Base-by-base conservation (phyloP, 2,797 vertebrate genomes). In the Platalea minor region DNA sequence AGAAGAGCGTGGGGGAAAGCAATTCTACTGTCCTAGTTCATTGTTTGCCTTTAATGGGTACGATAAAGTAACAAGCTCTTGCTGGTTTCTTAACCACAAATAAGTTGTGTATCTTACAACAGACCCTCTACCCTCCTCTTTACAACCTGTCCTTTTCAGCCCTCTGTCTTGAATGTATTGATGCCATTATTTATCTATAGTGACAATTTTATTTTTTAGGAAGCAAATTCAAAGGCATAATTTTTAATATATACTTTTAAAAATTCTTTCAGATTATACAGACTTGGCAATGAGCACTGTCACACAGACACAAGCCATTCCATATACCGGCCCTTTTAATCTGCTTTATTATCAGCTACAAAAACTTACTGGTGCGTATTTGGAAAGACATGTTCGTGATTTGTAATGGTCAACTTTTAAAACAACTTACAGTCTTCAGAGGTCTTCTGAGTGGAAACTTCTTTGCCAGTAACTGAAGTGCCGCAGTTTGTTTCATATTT, bases 211-310 rank as follows among this genome's bases (percentile, higher is more conserved):
- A 5, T 60, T 72, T 74, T 67, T n/a, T 65, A 60, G 37, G 33
- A 70, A 80, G 14, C 21, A 20, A 60, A 20, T 46, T 76, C 45
- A 48, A 67, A 65, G 65, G 33, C 19, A 14, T 41, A 0, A 8
- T 60, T 68, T 57, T 37, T 82, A 87, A 85, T 56, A 1, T 10
- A 10, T 59, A 4, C 26, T 70, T 94, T 26, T 29, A 3, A 5
- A 26, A 67, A 18, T 70, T 74, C n/a, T 95, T 95, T 64, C 98
- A 99, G 99, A 98, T 97, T 99, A 99, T 86, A 99, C 99, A 4
- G 99, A 99, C 80, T 91, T 99, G 93, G 98, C 98, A 5, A 98
- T 99, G 98, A 98, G 99, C 96, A 99, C 99, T 0, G 99, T 99
- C 80, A 99, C 99, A 2, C 99, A 99, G 98, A 99, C 98, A 11